Percentiles rank a stretch among this genome's conserved stretches.
Evolutionary conservation across 2,888 invertebrate genomes (phyloP).

Genomic region (Philhelius pedissequus): DNA sequence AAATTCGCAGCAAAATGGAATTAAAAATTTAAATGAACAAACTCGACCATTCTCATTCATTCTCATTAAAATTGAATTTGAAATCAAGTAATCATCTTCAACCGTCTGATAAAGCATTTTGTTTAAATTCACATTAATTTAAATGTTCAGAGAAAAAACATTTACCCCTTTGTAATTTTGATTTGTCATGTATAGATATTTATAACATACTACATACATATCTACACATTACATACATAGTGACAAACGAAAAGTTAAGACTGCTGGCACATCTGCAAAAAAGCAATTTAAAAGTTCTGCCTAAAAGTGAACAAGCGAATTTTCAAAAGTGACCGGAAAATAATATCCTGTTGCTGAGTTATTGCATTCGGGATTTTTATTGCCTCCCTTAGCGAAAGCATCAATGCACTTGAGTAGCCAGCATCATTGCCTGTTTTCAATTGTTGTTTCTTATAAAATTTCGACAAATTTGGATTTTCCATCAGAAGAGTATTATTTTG

Average conservation of each 20-base stretch:
- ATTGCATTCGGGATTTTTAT: slow-evolving; percentile 37
- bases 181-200: neutral
- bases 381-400: slow-evolving; percentile 27
- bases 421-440: neutral
- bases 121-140: neutral
- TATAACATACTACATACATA: neutral
- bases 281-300: slow-evolving; percentile 32
- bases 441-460: neutral
- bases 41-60: too few relatives aligned
- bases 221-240: neutral
- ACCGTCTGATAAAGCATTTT: too few relatives aligned
- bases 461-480: too few relatives aligned
- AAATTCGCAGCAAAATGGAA: too few relatives aligned
- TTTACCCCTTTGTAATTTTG: neutral
- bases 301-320: slow-evolving; percentile 44
- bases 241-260: neutral
- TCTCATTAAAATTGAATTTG: too few relatives aligned
- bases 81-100: too few relatives aligned
- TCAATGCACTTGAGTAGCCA: neutral
- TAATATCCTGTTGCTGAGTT: slow-evolving; percentile 52
- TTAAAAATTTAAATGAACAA: too few relatives aligned
- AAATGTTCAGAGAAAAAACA: neutral
- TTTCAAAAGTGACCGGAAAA: slow-evolving; percentile 47
- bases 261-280: slow-evolving; percentile 8
- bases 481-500: too few relatives aligned